These are phyloP conservation scores for Atta cephalotes DNA, from an alignment of 1,140 invertebrate species.

Conservation along the genomic window DNA sequence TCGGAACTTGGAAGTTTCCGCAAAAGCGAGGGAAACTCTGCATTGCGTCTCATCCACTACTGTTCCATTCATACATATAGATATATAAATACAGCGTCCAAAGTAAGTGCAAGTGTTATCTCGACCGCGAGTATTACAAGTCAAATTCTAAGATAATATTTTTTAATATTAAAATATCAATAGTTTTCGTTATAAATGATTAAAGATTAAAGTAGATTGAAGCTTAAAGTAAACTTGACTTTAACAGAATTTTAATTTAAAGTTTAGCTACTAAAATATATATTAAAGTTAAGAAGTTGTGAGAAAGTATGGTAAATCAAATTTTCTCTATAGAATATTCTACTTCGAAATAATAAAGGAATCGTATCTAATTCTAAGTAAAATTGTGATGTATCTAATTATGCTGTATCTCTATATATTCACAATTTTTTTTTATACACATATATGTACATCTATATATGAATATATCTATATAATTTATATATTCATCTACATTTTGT, in stretches of 20 bases:
- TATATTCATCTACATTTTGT: background rate
- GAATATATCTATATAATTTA: background rate
- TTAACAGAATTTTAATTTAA: slow-evolving; percentile 44
- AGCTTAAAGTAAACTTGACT: slow-evolving; percentile 29
- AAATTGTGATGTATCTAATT: background rate
- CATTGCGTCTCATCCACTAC: background rate
- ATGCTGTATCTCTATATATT: background rate
- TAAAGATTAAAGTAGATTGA: slow-evolving; percentile 63
- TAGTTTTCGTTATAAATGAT: slow-evolving; percentile 11
- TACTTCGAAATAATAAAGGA: background rate
- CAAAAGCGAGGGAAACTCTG: slow-evolving; percentile 53
- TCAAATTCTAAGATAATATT: slow-evolving; percentile 1
- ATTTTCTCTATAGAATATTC: background rate
- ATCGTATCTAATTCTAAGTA: background rate
- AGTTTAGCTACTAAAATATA: slow-evolving; percentile 32
- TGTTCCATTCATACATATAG: background rate
- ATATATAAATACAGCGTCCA: background rate
- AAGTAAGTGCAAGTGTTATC: background rate
- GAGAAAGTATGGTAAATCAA: slow-evolving; percentile 7
- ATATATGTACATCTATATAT: background rate
- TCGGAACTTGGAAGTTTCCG: slow-evolving; percentile 44
- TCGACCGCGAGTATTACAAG: background rate
- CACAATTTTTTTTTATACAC: background rate
- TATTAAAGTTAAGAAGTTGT: slow-evolving; percentile 22
- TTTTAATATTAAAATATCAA: slow-evolving; percentile 9